These are phyloP conservation scores for Seladonia tumulorum DNA, from an alignment of 2,888 invertebrate genomes.

Conservation along the genomic window DNA sequence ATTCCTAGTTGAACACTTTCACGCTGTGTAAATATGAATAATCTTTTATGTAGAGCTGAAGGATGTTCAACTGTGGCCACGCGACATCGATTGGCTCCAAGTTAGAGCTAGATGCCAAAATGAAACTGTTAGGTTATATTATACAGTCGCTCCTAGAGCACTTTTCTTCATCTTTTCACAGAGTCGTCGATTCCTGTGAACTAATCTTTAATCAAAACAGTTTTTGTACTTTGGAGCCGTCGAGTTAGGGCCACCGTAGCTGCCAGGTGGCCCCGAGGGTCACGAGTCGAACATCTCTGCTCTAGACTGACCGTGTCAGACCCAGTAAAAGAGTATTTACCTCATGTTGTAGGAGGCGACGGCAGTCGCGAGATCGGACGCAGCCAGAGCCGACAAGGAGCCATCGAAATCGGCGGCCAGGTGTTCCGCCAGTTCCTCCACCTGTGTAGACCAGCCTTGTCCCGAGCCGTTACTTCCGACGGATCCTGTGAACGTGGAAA, in stretches of 20 bases:
- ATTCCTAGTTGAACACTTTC: too few species aligned
- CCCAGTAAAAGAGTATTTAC: constrained; percentile 78
- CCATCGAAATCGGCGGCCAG: constrained; percentile 91
- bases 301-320: background rate
- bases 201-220: background rate
- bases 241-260: background rate
- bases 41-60: too few species aligned
- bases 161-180: too few species aligned
- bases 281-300: background rate
- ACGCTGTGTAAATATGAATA: too few species aligned
- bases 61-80: too few species aligned
- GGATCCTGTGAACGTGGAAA: constrained; percentile 71
- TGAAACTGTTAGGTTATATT: too few species aligned
- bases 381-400: constrained; percentile 89
- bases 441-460: constrained; percentile 84
- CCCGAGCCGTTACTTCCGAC: constrained; percentile 81
- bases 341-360: constrained; percentile 89
- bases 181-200: too few species aligned
- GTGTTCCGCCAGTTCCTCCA: constrained; percentile 88
- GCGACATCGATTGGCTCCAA: too few species aligned
- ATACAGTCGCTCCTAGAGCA: too few species aligned
- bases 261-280: too few species aligned
- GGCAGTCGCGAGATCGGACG: constrained; percentile 87
- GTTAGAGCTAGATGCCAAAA: too few species aligned
- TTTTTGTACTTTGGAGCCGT: background rate